Percentiles rank a stretch among this genome's conserved stretches.
phyloP scores from a whole-genome alignment of 2,797 vertebrate genomes.

The Sebastes minor region DNA sequence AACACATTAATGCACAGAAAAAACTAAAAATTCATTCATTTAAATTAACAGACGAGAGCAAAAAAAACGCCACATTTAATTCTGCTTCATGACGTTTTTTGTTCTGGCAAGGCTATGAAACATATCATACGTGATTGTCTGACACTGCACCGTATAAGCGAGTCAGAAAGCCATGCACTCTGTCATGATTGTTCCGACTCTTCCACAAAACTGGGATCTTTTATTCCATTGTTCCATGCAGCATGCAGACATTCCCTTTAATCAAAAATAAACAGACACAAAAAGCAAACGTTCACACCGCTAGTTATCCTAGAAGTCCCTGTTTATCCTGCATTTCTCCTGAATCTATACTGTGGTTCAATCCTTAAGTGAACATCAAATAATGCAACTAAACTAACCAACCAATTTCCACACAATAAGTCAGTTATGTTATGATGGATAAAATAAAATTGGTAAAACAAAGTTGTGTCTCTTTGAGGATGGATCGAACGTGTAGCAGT shows the following conservation, averaged over 20 bases:
- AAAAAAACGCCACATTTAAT: constrained; percentile 25
- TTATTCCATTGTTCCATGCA: constrained; percentile 51
- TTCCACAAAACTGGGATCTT: constrained; percentile 4
- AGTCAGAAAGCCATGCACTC: constrained; percentile 3
- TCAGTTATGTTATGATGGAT: neutral
- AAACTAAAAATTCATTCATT: constrained; percentile 43
- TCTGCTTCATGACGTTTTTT: constrained; percentile 19
- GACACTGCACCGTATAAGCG: constrained; percentile 38
- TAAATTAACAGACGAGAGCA: constrained; percentile 39
- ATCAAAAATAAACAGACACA: constrained; percentile 16
- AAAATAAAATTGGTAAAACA: neutral
- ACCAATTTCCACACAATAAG: too few species aligned
- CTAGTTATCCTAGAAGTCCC: neutral
- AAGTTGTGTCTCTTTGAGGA: neutral
- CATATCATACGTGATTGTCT: constrained; percentile 59
- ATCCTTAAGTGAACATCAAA: neutral
- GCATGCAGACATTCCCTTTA: constrained; percentile 66
- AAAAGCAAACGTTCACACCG: neutral
- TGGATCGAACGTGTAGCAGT: neutral
- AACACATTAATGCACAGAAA: constrained; percentile 41
- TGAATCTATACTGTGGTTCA: neutral
- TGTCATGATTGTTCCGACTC: neutral
- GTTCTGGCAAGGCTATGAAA: constrained; percentile 27
- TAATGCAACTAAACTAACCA: neutral
- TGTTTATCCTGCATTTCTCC: neutral